phyloP scores from a whole-genome alignment of 2,113 vertebrate genomes.

The Talpa occidentalis region DNA sequence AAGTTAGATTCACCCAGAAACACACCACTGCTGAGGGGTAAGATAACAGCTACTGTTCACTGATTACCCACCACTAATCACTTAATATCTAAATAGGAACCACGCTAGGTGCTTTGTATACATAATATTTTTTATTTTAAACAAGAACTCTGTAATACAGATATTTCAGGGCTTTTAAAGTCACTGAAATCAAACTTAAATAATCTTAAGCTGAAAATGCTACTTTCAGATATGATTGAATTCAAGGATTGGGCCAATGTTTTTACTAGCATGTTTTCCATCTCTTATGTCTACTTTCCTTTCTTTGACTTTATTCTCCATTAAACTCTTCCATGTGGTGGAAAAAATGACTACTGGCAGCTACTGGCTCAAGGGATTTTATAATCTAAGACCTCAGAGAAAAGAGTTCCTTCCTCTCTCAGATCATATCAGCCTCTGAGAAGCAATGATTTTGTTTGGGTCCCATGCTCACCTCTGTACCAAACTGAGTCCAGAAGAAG shows the following conservation, averaged over 20 bases:
- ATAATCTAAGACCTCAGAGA: neutral
- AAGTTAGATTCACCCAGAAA: neutral
- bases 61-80: neutral
- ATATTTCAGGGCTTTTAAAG: neutral
- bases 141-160: neutral
- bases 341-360: neutral
- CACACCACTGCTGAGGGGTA: neutral
- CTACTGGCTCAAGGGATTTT: neutral
- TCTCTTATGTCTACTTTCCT: conserved; percentile 34
- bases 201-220: neutral
- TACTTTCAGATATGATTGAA: neutral
- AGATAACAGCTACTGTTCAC: neutral
- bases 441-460: neutral
- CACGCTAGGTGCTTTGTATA: too few species aligned
- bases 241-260: neutral
- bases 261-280: neutral
- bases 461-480: neutral
- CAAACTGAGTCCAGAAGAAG: neutral
- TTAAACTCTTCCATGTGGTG: neutral
- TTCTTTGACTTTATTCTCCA: neutral
- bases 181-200: neutral
- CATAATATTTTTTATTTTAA: neutral
- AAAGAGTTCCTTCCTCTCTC: neutral
- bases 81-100: neutral
- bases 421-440: neutral